Evolutionary conservation across 2,113 vertebrate species (phyloP), one percentile per base, ranked within the genome.

Genomic region (Glaucomys volans): DNA sequence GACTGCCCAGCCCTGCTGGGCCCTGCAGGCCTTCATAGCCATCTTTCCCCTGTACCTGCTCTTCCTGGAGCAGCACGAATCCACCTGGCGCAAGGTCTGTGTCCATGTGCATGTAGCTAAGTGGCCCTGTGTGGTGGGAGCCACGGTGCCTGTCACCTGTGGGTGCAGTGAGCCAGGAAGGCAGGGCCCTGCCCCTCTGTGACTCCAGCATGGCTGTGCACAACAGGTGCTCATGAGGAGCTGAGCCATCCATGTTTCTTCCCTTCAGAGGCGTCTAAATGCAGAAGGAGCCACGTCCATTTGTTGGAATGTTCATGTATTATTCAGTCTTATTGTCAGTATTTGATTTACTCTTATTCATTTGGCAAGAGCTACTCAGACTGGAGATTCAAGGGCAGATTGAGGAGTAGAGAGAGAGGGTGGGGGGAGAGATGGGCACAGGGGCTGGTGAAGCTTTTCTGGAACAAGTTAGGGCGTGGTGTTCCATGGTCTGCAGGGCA

Each of bases 91-190:
- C 1, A 3, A 18, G 44, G 32, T 35, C 26, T 10, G 30, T 30
- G 5, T 18, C 26, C 0, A 0, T 2, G 64, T 10, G 47, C 47
- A 2, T 1, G 3, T 2, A 44, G 44, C 50, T 44, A 0, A 0
- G 0, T 24, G 6, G 8, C 64, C 84, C 35, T 35, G 13, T 54
- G 69, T 71, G 28, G 3, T 0, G 2, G 10, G 13, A 50, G 20
- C 71, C 3, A 28, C 40, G 0, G 2, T 7, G 2, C 3, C 54
- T 82, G 44, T 35, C 5, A 0, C 6, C 32, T 5, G 0, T 2
- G 16, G 62, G 59, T 32, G 10, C 9, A 2, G 44, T 1, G 12
- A 44, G 67, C 20, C 4, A 3, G 22, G n/a, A n/a, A 9, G 1
- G 2, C 50, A 16, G 24, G 32, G 26, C n/a, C 1, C 14, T 12